phyloP scores from a whole-genome alignment of 2,888 invertebrate genomes.

The Tetragonisca angustula region DNA sequence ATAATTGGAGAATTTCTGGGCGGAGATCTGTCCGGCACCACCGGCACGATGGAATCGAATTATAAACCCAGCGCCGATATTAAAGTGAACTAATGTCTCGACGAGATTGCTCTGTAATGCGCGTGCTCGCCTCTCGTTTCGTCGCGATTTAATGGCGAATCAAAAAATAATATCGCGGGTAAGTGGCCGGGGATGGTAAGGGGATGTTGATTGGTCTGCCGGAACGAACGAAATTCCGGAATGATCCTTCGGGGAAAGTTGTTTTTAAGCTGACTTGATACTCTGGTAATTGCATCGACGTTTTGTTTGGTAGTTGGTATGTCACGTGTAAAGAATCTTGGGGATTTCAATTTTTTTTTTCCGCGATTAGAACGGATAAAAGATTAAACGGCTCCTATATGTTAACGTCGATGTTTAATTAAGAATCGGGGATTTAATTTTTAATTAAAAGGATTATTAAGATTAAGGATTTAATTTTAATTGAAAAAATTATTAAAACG shows the following conservation, averaged over 20 bases:
- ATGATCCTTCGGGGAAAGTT: neutral
- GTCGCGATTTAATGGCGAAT: conserved; percentile 17
- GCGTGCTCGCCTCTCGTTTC: neutral
- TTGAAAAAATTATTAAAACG: too few relatives aligned
- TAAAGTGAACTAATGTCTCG: conserved; percentile 51
- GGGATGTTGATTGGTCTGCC: neutral
- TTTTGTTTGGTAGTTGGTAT: too few relatives aligned
- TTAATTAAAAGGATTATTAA: too few relatives aligned
- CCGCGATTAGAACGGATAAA: too few relatives aligned
- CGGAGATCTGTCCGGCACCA: neutral
- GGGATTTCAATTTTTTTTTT: too few relatives aligned
- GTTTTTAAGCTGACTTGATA: too few relatives aligned
- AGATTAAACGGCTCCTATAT: too few relatives aligned
- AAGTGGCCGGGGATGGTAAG: neutral
- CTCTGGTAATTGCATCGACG: too few relatives aligned
- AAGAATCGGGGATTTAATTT: too few relatives aligned
- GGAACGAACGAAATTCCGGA: neutral
- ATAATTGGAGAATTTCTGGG: conserved; percentile 48
- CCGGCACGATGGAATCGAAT: conserved; percentile 42
- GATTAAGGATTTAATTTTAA: too few relatives aligned
- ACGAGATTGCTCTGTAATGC: conserved; percentile 33
- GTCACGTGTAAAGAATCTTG: too few relatives aligned
- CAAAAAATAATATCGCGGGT: conserved; percentile 27
- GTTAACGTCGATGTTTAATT: too few relatives aligned
- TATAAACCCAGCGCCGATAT: conserved; percentile 43